phyloP scores from a whole-genome alignment of 2,797 vertebrate genomes.

The Acipenser transmontanus region DNA sequence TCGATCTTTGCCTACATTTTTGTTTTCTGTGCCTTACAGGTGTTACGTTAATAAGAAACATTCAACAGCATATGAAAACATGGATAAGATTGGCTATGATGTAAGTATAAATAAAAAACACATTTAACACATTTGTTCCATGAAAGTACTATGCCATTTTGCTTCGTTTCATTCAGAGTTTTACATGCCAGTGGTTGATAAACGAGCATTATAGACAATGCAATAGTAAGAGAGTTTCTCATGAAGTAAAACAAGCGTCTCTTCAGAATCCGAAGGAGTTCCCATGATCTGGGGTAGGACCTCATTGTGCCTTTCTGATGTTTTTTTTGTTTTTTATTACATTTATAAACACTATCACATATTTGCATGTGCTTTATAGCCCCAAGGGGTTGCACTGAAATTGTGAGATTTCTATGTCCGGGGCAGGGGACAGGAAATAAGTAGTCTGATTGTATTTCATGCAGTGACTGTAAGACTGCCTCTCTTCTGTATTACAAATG shows the following conservation, averaged over 20 bases:
- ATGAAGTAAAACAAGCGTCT: constrained; percentile 84
- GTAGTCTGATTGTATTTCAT: constrained; percentile 74
- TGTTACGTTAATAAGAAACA: too few relatives aligned
- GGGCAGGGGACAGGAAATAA: constrained; percentile 59
- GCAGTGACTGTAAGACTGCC: constrained; percentile 66
- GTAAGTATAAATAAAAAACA: constrained; percentile 39
- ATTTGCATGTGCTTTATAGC: constrained; percentile 72
- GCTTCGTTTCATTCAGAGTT: constrained; percentile 54
- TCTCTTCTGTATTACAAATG: constrained; percentile 72
- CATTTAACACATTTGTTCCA: constrained; percentile 27
- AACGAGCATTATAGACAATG: constrained; percentile 64
- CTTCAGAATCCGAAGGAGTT: constrained; percentile 80
- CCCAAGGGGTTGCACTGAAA: constrained; percentile 54
- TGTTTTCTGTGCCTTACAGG: too few relatives aligned
- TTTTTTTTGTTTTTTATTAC: constrained; percentile 64
- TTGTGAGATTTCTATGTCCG: constrained; percentile 57
- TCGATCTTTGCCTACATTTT: too few relatives aligned
- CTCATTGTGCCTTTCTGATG: constrained; percentile 73
- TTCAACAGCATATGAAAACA: constrained; percentile 28
- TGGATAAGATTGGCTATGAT: constrained; percentile 49
- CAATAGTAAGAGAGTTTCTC: constrained; percentile 55
- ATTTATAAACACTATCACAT: constrained; percentile 66
- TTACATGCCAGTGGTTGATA: constrained; percentile 68
- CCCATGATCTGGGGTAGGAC: constrained; percentile 83
- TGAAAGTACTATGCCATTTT: constrained; percentile 62